These are phyloP conservation scores for Corythaeola cristata DNA, from an alignment of 2,113 vertebrate genomes.

Conservation along the genomic window DNA sequence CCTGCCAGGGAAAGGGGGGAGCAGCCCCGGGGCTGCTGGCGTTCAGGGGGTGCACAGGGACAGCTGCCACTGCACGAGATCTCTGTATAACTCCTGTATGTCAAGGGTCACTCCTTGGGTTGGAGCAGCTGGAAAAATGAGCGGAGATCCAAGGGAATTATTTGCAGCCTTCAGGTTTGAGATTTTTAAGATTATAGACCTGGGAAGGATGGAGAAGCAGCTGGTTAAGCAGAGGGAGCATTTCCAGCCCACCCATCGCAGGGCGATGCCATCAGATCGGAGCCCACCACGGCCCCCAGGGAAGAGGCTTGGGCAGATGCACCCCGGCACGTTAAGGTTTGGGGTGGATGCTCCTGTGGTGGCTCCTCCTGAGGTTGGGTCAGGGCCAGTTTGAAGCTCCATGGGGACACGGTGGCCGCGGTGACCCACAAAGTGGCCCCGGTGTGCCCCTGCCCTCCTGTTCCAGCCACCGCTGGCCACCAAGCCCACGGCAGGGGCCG, in stretches of 20 bases:
- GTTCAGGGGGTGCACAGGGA: background rate
- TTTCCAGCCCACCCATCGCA: background rate
- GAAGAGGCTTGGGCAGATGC: background rate
- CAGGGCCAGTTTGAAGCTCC: background rate
- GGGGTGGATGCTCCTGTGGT: too few relatives aligned
- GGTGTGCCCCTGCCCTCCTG: background rate
- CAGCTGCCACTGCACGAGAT: rapidly evolving
- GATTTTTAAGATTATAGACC: background rate
- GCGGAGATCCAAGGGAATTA: background rate
- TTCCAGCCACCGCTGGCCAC: background rate
- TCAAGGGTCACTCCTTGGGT: rapidly evolving
- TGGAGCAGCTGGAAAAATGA: background rate
- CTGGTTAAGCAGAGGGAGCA: background rate
- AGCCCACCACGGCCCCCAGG: background rate
- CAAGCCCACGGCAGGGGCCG: background rate
- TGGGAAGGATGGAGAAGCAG: background rate
- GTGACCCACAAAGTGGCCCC: background rate
- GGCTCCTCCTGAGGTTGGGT: background rate
- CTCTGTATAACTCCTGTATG: background rate
- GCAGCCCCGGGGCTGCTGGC: background rate
- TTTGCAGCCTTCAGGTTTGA: background rate
- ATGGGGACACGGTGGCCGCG: rapidly evolving
- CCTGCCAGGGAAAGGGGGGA: background rate
- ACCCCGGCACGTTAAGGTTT: rapidly evolving
- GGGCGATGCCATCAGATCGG: too few relatives aligned